Conservation (phyloP, 2,113 vertebrate genomes). For the Poeciliopsis prolifica region DNA sequence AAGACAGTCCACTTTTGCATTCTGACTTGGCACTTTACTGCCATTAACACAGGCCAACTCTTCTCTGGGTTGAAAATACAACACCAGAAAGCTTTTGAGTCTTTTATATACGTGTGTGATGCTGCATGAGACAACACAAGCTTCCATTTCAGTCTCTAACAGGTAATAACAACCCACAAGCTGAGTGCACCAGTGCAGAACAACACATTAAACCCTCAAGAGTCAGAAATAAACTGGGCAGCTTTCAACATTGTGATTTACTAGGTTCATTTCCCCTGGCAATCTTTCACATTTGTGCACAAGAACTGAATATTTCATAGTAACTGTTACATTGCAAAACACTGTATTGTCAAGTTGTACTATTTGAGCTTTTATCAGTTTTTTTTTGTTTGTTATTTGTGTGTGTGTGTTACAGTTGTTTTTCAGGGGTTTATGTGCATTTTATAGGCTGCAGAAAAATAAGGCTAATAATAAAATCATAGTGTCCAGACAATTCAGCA, state of each 20-base stretch:
- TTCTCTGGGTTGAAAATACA: constrained; percentile 45
- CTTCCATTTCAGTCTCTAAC: constrained; percentile 40
- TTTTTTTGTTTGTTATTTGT: not conserved
- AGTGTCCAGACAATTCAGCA: too few relatives aligned
- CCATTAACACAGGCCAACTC: constrained; percentile 57
- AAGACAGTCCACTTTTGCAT: constrained; percentile 49
- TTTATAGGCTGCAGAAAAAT: too few relatives aligned
- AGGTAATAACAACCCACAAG: constrained; percentile 26
- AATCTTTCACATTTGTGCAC: not conserved
- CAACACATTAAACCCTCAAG: not conserved
- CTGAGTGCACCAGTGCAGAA: constrained; percentile 13
- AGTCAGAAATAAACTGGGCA: constrained; percentile 2
- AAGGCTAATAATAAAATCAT: too few relatives aligned
- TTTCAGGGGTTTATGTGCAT: too few relatives aligned
- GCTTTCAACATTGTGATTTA: not conserved
- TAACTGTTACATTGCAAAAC: not conserved
- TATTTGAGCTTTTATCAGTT: not conserved
- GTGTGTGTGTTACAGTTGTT: too few relatives aligned
- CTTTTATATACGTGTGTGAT: constrained; percentile 6
- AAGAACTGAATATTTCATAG: not conserved
- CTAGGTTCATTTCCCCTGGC: not conserved
- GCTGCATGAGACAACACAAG: constrained; percentile 31
- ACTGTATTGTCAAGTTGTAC: not conserved
- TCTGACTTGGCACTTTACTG: constrained; percentile 64
- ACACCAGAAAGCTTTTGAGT: constrained; percentile 67